A percentile compares a stretch with the other conserved stretches of the same genome.
These are phyloP conservation scores for Pedicia rivosa DNA, from an alignment of 2,888 invertebrate genomes.

Conservation along the genomic window DNA sequence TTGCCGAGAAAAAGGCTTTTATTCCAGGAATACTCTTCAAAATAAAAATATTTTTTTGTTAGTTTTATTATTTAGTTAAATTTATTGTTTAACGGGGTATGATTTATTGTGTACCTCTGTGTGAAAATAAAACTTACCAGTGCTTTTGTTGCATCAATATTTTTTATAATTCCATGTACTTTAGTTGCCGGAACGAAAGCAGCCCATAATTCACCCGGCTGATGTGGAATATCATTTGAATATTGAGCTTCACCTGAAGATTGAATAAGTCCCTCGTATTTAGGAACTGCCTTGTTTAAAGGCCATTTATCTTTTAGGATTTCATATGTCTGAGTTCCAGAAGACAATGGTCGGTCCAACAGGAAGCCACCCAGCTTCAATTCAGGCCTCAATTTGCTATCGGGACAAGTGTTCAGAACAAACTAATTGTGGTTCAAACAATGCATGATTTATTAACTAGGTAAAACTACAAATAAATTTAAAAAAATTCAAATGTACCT, in stretches of 20 bases:
- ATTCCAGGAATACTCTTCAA: constrained; percentile 50
- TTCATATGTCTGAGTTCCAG: constrained; percentile 51
- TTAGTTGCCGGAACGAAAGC: constrained; percentile 48
- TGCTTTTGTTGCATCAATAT: constrained; percentile 47
- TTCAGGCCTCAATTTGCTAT: constrained; percentile 31
- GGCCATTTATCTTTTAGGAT: constrained; percentile 55
- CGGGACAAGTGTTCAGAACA: constrained; percentile 38
- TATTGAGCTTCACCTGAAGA: constrained; percentile 34
- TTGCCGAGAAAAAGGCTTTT: constrained; percentile 39
- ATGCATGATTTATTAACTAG: too few relatives aligned
- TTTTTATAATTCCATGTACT: constrained; percentile 39
- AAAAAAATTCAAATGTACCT: constrained; percentile 32
- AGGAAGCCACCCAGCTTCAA: constrained; percentile 40
- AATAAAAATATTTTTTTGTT: too few relatives aligned
- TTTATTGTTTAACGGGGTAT: too few relatives aligned
- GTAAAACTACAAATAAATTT: too few relatives aligned
- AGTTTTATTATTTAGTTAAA: too few relatives aligned
- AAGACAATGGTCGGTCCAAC: constrained; percentile 45
- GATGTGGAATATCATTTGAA: constrained; percentile 26
- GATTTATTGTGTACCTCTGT: too few relatives aligned
- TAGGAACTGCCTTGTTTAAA: constrained; percentile 43
- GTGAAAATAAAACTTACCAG: too few relatives aligned
- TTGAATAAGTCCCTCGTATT: constrained; percentile 41
- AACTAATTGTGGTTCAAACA: too few relatives aligned
- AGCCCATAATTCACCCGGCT: constrained; percentile 35